Conservation (phyloP, 2,888 invertebrate species). For the Melipona beecheii region DNA sequence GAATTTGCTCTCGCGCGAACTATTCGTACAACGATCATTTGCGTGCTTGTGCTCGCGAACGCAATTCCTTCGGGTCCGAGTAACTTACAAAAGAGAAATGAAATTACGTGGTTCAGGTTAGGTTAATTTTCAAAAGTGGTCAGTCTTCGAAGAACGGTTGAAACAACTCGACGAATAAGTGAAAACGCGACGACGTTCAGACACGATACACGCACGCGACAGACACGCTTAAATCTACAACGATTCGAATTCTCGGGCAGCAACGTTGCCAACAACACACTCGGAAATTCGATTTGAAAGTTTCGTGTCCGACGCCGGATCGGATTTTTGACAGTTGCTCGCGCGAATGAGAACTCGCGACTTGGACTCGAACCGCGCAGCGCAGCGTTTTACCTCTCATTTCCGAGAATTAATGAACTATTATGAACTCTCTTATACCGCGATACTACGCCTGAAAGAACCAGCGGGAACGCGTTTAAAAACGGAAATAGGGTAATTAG, state of each 20-base stretch:
- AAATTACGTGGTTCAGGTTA: constrained; percentile 12
- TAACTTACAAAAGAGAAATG: constrained; percentile 12
- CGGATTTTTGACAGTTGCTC: neutral
- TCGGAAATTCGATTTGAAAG: constrained; percentile 19
- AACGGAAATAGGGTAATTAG: constrained; percentile 3
- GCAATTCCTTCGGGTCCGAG: constrained; percentile 55
- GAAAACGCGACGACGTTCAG: constrained; percentile 11
- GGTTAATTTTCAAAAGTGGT: constrained; percentile 13
- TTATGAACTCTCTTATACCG: neutral
- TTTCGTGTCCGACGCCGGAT: neutral
- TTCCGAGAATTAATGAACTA: constrained; percentile 22
- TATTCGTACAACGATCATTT: neutral
- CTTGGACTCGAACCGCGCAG: neutral
- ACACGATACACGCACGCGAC: neutral
- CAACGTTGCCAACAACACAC: neutral
- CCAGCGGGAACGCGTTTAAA: constrained; percentile 8
- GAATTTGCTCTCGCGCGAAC: neutral
- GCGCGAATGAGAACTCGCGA: neutral
- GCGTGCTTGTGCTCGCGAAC: constrained; percentile 8
- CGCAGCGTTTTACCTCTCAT: constrained; percentile 1
- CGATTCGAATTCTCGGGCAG: neutral
- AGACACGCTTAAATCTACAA: constrained; percentile 15
- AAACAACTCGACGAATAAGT: constrained; percentile 8
- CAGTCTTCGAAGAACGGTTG: constrained; percentile 51
- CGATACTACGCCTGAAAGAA: neutral